Base-by-base conservation (phyloP, 2,888 invertebrate species). In the Tachina lurida region DNA sequence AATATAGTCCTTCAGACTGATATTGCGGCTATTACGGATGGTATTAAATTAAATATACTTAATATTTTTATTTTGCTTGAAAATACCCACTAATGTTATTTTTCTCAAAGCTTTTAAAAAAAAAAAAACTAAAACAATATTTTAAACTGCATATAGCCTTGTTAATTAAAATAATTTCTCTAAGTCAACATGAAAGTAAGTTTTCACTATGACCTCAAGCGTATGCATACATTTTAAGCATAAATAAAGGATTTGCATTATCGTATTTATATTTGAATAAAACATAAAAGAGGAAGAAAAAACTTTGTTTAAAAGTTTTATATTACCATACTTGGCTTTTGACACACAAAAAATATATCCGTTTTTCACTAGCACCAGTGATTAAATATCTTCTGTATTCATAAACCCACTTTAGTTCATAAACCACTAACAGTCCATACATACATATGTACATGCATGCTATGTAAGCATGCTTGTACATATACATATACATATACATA, bases 151-250 rank as follows among this genome's bases (percentile, higher is more conserved):
- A 56, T 31, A 58, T 31, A 13, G 58, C 19, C 9, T 68, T 39
- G 52, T 68, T 39, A 68, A 60, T 60, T 60, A 49, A 73, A 73
- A 47, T 19, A n/a, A 60, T 17, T 39, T 60, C 47, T 56, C 45
- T 65, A 31, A 65, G 49, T 63, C 74, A 74, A 49, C 52, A 19
- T n/a, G 15, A n/a, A 49, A 62, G 22, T 52, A 70, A 65, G 31
- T 52, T 71, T 41, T 49, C 41, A 41, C 67, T 77, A 68, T 49
- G 77, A 77, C 77, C 77, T 68, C 77, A 49, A 77, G 68, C 56
- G 56, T 58, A 71, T 62, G 56, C 49, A 71, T 62, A 3, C 10
- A 54, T 52, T 43, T 65, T 17, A 47, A 73, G 47, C 41, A 60
- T 22, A 68, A 68, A 60, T 22, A 68, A 68, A 77, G 49, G 41